A percentile compares a stretch with the other conserved stretches of the same genome.
phyloP scores from a whole-genome alignment of 2,797 vertebrate genomes.

The Lepilemur ruficaudatus region DNA sequence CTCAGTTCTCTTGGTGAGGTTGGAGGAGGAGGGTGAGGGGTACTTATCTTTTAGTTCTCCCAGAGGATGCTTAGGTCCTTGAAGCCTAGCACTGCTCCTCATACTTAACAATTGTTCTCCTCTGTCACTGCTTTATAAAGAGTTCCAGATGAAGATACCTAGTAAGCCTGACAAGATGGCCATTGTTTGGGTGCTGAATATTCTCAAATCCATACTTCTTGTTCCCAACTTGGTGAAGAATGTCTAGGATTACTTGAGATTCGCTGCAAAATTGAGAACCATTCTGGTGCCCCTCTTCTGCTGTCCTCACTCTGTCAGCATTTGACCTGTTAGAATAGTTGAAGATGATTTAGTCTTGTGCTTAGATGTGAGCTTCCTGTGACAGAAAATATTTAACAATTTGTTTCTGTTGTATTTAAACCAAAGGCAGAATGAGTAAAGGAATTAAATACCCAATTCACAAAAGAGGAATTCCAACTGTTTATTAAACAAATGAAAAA shows the following conservation, averaged over 20 bases:
- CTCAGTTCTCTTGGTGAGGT: neutral
- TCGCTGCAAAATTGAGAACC: neutral
- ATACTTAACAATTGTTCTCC: neutral
- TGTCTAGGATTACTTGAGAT: neutral
- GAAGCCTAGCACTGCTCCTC: neutral
- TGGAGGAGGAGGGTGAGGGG: neutral
- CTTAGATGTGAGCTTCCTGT: neutral
- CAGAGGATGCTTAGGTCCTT: neutral
- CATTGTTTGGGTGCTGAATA: neutral
- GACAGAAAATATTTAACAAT: neutral
- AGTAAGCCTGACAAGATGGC: neutral
- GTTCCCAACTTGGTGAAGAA: neutral
- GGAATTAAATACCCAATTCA: neutral
- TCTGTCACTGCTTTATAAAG: neutral
- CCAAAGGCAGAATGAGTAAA: neutral
- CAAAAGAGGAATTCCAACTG: neutral
- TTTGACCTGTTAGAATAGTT: neutral
- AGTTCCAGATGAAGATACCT: neutral
- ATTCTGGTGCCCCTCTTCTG: neutral
- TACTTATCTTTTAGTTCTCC: neutral
- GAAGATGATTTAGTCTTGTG: neutral
- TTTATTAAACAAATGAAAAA: conserved; percentile 10
- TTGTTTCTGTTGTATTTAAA: neutral
- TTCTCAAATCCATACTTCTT: neutral
- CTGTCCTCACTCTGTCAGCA: neutral